Evolutionary conservation across 2,113 vertebrate species (phyloP).

Genomic region (Plestiodon gilberti): DNA sequence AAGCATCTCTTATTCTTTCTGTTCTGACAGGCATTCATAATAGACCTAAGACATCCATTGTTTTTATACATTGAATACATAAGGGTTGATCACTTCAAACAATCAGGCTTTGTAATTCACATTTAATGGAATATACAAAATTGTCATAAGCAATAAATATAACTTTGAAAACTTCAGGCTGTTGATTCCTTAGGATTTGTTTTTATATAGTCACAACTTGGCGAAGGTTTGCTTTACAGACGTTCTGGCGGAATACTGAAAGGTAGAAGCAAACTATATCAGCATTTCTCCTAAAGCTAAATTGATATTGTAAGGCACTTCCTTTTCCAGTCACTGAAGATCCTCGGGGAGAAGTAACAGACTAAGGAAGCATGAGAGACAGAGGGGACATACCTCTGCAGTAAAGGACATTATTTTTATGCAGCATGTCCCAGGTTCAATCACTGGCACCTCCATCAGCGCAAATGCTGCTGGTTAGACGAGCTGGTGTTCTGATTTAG

Average conservation of each 20-base stretch:
- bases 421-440: not conserved
- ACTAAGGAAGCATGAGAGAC: not conserved
- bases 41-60: not conserved
- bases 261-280: not conserved
- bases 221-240: not conserved
- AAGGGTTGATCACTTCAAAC: not conserved
- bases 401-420: not conserved
- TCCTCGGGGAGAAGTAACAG: not conserved
- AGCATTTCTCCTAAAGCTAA: not conserved
- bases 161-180: not conserved
- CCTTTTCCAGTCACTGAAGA: not conserved
- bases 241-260: not conserved
- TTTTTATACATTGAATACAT: not conserved
- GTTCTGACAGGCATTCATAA: not conserved
- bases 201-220: not conserved
- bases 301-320: accelerated
- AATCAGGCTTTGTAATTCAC: not conserved
- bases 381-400: not conserved
- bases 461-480: not conserved
- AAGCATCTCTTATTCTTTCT: slow-evolving; percentile 7
- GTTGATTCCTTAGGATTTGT: not conserved
- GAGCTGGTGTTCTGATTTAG: not conserved
- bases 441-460: not conserved
- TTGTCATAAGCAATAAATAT: slow-evolving; percentile 35
- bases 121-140: slow-evolving; percentile 1